Conservation (phyloP, 2,888 invertebrate species). For the Operophtera brumata region DNA sequence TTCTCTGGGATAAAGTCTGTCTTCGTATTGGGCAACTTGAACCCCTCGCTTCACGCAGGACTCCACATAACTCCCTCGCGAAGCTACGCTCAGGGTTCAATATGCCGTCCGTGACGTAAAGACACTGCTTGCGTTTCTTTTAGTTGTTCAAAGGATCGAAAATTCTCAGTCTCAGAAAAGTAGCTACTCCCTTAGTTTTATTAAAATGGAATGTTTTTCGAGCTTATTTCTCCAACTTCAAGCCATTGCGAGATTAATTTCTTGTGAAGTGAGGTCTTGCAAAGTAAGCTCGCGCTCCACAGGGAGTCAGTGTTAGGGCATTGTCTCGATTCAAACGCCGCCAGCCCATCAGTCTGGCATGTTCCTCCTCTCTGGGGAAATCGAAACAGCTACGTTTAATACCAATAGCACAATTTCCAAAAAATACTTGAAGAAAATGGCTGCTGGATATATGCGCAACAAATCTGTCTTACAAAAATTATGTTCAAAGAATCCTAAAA, state of each 20-base stretch:
- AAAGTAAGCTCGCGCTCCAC: constrained; percentile 28
- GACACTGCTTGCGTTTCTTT: too few relatives aligned
- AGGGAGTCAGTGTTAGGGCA: constrained; percentile 40
- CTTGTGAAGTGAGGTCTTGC: constrained; percentile 33
- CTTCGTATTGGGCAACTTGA: too few relatives aligned
- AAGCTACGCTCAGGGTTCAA: too few relatives aligned
- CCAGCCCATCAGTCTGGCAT: constrained; percentile 45
- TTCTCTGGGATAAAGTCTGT: too few relatives aligned
- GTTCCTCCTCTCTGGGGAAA: constrained; percentile 50
- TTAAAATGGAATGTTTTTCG: constrained; percentile 9
- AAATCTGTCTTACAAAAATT: too few relatives aligned
- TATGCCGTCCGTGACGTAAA: too few relatives aligned
- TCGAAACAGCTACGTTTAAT: constrained; percentile 49
- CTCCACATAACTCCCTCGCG: too few relatives aligned
- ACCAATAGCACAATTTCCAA: constrained; percentile 34
- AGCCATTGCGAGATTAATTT: constrained; percentile 24
- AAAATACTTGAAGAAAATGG: too few relatives aligned
- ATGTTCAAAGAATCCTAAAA: too few relatives aligned
- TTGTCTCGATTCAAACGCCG: constrained; percentile 48
- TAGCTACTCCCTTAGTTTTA: not conserved
- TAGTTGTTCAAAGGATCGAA: not conserved
- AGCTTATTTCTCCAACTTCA: constrained; percentile 12
- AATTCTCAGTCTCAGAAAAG: not conserved
- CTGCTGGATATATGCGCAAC: too few relatives aligned
- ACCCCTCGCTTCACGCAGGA: too few relatives aligned